phyloP scores from a whole-genome alignment of 2,888 invertebrate genomes.

The Chydorus sphaericus region DNA sequence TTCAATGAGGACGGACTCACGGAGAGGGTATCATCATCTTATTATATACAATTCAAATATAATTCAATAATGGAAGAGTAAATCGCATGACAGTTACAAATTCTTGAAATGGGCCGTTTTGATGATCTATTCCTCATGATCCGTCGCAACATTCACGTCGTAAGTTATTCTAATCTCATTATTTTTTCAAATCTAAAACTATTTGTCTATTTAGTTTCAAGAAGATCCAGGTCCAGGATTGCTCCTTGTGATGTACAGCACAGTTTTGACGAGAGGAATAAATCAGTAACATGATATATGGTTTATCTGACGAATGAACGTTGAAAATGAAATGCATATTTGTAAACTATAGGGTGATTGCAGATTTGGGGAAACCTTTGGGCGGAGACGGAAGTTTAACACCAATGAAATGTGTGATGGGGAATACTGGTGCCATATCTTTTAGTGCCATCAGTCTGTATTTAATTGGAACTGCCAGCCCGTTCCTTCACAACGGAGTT shows the following conservation, averaged over 20 bases:
- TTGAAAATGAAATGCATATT: background rate
- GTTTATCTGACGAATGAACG: too few relatives aligned
- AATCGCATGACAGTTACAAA: background rate
- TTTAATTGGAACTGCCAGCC: constrained; percentile 60
- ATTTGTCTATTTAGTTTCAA: constrained; percentile 42
- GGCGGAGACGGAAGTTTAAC: background rate
- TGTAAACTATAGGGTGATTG: background rate
- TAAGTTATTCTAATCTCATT: background rate
- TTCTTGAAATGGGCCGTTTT: background rate
- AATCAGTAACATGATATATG: constrained; percentile 45
- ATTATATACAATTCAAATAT: background rate
- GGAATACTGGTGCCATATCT: background rate
- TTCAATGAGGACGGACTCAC: constrained; percentile 63
- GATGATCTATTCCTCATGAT: background rate
- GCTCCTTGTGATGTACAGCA: constrained; percentile 52
- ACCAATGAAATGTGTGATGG: background rate
- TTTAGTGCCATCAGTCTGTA: constrained; percentile 34
- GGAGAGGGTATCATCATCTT: constrained; percentile 43
- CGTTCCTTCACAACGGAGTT: constrained; percentile 64
- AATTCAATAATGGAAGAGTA: too few relatives aligned
- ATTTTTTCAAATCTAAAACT: background rate
- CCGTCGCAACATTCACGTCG: constrained; percentile 3
- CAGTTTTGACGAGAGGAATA: constrained; percentile 52
- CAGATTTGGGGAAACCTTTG: background rate
- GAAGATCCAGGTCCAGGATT: constrained; percentile 56